Evolutionary conservation across 2,888 invertebrate genomes (phyloP).

Genomic region (Macropis europaea): DNA sequence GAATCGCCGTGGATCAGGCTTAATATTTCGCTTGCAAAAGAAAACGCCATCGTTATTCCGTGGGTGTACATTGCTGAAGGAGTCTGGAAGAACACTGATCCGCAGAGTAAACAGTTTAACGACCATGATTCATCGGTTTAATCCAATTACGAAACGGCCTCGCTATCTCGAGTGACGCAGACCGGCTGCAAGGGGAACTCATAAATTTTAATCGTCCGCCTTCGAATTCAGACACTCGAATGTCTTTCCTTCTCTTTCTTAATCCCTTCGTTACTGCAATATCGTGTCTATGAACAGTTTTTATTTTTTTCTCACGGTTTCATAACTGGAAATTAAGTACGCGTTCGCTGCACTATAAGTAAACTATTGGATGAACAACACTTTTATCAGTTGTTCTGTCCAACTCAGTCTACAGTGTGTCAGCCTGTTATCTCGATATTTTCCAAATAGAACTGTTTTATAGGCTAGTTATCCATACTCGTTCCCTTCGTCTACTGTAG

Average conservation of each 20-base stretch:
- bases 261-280: conserved; percentile 4
- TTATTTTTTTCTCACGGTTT: too few species aligned
- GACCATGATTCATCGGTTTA: conserved; percentile 54
- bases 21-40: conserved; percentile 12
- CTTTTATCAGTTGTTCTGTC: too few species aligned
- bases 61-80: conserved; percentile 5
- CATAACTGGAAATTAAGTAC: too few species aligned
- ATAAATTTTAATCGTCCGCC: conserved; percentile 42
- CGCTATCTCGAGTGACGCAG: conserved; percentile 36
- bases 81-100: conserved; percentile 35
- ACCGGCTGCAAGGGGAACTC: conserved; percentile 33
- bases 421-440: too few species aligned
- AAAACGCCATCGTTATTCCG: conserved; percentile 1
- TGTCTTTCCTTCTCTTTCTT: too few species aligned
- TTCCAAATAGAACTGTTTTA: too few species aligned
- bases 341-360: too few species aligned
- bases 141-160: conserved; percentile 47
- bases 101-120: conserved; percentile 52
- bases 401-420: too few species aligned
- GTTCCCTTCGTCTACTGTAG: too few species aligned
- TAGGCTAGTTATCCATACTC: too few species aligned
- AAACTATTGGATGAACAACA: too few species aligned
- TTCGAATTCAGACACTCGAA: neutral
- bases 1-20: neutral
- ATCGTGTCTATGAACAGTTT: too few species aligned